Evolutionary conservation across 2,797 vertebrate species (phyloP), one percentile per base, ranked within the genome.

Genomic region (Gallinago stenura): DNA sequence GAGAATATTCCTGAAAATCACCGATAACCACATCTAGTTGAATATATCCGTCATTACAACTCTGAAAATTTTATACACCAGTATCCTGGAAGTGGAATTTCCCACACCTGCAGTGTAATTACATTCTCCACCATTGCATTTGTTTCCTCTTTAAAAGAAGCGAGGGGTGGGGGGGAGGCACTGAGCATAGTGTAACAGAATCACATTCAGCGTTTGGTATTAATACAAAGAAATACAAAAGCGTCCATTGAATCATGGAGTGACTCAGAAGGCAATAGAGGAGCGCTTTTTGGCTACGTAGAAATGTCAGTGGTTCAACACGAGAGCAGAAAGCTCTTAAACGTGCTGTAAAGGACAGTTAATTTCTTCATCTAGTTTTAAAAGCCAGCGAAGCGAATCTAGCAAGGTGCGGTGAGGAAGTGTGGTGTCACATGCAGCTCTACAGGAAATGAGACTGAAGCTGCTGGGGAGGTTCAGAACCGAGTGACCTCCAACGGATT

Each of bases 371-470:
- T 96, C 91, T 87, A 84, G 37, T 79, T 96, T 89, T 92, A 65
- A 80, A 19, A 15, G 30, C 75, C 54, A 69, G 91, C 18, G 22
- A 70, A 94, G 94, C 9, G 2, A 73, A 70, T 75, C 61, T 65
- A 48, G 93, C 96, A 97, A 98, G 97, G 97, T 97, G 97, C 79
- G 4, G 96, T 96, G 96, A 97, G 98, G 98, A 98, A 98, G 97
- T 93, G 30, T 73, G 87, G 72, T 90, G 97, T 98, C 97, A 98
- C 96, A 75, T 96, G 97, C 83, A 30, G 6, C 93, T n/a, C 35
- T 62, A 70, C 98, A 98, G 98, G 98, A 98, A 98, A 95, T 48
- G 7, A 88, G 81, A 75, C 45, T 80, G 92, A 95, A 96, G 97
- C 84, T 72, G 76, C 93, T 96, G 97, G 95, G 97, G 97, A 97